Base-by-base conservation (phyloP, 2,113 vertebrate genomes). In the Smithornis capensis region DNA sequence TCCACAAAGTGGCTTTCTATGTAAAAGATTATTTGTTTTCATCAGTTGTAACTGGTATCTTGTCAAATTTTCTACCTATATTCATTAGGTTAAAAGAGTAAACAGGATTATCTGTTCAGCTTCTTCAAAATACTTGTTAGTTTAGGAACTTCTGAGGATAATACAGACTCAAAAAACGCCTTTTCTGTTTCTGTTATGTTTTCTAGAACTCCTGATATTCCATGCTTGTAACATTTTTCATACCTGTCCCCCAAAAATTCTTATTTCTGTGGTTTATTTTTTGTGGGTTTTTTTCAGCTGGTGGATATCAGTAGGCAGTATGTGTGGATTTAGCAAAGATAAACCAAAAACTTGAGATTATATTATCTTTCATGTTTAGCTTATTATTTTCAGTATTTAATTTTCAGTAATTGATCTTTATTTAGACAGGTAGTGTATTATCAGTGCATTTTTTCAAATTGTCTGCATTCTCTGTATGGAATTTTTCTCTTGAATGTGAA, bases 241-340 rank as follows among this genome's bases (percentile, higher is more conserved):
- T 67, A 23, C 19, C 53, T 83, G 4, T 79, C 1, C 11, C 14
- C 1, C 0, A 0, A 53, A 49, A 37, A 21, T 8, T 28, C 1
- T 5, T 44, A 57, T 49, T 37, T 67, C 8, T 71, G 5, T 50
- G 9, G 3, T 40, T 65, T 69, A n/a, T 47, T 80, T 2, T 14
- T 65, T 75, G n/a, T 13, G 7, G 2, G 1, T 6, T 13, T 67
- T 35, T 76, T 73, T 65, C 3, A 31, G 23, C n/a, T 83, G 13
- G 15, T 37, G 5, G 5, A 4, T 44, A 50, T 59, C 28, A 79
- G 15, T 28, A 59, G 11, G 16, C 7, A 63, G 7, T 59, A 22
- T 42, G 19, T 21, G 15, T 67, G 33, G 17, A 49, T 79, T 83
- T 80, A 76, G 52, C 12, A 56, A 62, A 79, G 12, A 75, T 10